These are phyloP conservation scores for Heteronetta atricapilla DNA, from an alignment of 2,113 vertebrate species.

Conservation along the genomic window DNA sequence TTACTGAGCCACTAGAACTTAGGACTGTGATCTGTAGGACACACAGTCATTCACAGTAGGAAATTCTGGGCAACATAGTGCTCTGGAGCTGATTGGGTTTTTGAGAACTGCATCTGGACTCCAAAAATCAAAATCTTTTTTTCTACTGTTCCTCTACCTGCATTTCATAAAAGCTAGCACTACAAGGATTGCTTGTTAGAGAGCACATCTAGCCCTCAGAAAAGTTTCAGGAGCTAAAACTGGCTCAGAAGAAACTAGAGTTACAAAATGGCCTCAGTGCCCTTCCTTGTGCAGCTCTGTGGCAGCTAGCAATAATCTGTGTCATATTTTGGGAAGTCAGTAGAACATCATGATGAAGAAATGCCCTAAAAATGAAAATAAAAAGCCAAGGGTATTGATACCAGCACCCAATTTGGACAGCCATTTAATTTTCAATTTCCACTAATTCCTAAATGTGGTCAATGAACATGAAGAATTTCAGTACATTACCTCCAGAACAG, in stretches of 20 bases:
- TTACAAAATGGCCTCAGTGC: conserved; percentile 19
- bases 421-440: conserved; percentile 2
- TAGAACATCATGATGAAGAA: neutral
- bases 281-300: conserved; percentile 7
- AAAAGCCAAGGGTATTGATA: conserved; percentile 5
- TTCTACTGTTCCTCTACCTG: conserved; percentile 1
- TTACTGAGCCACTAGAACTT: neutral
- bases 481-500: conserved; percentile 23
- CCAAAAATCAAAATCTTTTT: conserved; percentile 26
- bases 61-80: neutral
- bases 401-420: neutral
- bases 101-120: neutral
- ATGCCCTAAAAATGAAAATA: conserved; percentile 19
- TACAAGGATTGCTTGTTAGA: conserved; percentile 25
- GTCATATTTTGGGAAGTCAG: conserved; percentile 7
- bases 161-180: conserved; percentile 22
- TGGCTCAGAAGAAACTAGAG: conserved; percentile 15
- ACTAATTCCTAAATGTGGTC: conserved; percentile 1
- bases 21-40: neutral
- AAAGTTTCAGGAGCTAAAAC: conserved; percentile 23
- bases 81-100: neutral
- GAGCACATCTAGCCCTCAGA: neutral
- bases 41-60: fast-evolving
- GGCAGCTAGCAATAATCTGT: neutral
- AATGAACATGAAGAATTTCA: conserved; percentile 31